Percentiles rank a stretch among this genome's conserved stretches.
These are phyloP conservation scores for Leuciscus waleckii DNA, from an alignment of 2,797 vertebrate genomes.

Conservation along the genomic window DNA sequence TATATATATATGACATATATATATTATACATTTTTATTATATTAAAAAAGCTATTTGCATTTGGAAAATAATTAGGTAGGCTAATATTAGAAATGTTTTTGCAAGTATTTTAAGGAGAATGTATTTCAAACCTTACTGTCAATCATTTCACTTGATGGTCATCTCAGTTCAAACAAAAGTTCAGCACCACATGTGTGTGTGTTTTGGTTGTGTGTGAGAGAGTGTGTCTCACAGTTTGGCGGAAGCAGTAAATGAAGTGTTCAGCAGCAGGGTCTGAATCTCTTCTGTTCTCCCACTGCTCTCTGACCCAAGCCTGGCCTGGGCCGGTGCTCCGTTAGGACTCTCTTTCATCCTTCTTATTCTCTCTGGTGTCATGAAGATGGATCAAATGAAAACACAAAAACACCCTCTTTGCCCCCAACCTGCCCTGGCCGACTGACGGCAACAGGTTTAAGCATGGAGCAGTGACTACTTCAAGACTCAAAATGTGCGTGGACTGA, in stretches of 20 bases:
- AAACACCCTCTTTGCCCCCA: slow-evolving; percentile 57
- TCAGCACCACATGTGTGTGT: slow-evolving; percentile 9
- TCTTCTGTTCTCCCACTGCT: slow-evolving; percentile 69
- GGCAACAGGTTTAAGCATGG: slow-evolving; percentile 63
- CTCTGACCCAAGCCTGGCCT: slow-evolving; percentile 65
- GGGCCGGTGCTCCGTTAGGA: slow-evolving; percentile 35
- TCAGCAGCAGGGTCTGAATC: slow-evolving; percentile 70
- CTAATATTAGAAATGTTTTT: neutral
- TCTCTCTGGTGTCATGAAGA: slow-evolving; percentile 76
- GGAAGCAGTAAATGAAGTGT: slow-evolving; percentile 58
- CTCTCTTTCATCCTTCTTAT: slow-evolving; percentile 65
- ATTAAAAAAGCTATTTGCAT: neutral
- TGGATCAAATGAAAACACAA: slow-evolving; percentile 78
- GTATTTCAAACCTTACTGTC: neutral
- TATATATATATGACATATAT: no score
- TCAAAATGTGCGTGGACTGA: slow-evolving; percentile 32
- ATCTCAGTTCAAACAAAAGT: slow-evolving; percentile 25
- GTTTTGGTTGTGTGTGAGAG: slow-evolving; percentile 26
- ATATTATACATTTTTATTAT: no score
- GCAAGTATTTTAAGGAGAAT: neutral
- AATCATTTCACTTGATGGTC: slow-evolving; percentile 8
- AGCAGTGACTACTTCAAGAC: slow-evolving; percentile 47
- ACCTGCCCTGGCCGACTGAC: slow-evolving; percentile 59
- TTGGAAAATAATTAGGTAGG: neutral
- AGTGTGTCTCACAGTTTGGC: slow-evolving; percentile 23